Evolutionary conservation across 1,140 invertebrate genomes (phyloP), one percentile per base, ranked within the genome.

Genomic region (Heliconius eleuchia): DNA sequence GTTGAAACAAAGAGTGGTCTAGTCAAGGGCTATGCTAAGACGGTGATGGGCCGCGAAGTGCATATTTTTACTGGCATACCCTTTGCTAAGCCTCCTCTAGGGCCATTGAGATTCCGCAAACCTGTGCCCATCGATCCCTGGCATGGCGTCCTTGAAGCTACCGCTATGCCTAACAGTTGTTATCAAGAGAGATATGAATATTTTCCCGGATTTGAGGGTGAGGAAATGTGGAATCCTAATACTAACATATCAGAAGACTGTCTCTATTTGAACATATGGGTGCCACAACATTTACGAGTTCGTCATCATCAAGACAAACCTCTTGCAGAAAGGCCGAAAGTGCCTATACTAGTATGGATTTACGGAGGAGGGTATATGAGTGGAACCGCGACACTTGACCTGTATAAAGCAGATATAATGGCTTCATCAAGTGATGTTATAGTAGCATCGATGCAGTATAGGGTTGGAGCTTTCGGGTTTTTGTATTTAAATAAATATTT

Each of bases 201-300:
- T 87, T 98, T 98, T 84, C 97, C 97, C 0, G 98, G 97, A 1
- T 98, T 98, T 91, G 96, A 97, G 78, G 98, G 98, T n/a, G 98
- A 98, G 85, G 97, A 98, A 87, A 99, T 99, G 97, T 99, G 98
- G 98, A 99, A 99, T 93, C 97, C 98, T 0, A 98, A 98, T 85
- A 98, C 98, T 1, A 97, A 98, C 88, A 96, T 98, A 78, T 98
- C 97, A 16, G 98, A 99, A 95, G 98, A 99, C 91, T 99, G 98
- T 89, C 95, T 99, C 0, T 99, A 99, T 91, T 95, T 99, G 83
- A 99, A 99, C 89, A 96, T 99, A 71, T 99, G 98, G 98, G 98
- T 98, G 30, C 98, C 98, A 2, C 97, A 97, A 83, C 96, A 96
- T 87, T 92, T 97, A 75, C 94, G 97, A 66, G 95, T 98, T 9